Evolutionary conservation across 2,113 vertebrate species (phyloP).

Genomic region (Prolemur simus): DNA sequence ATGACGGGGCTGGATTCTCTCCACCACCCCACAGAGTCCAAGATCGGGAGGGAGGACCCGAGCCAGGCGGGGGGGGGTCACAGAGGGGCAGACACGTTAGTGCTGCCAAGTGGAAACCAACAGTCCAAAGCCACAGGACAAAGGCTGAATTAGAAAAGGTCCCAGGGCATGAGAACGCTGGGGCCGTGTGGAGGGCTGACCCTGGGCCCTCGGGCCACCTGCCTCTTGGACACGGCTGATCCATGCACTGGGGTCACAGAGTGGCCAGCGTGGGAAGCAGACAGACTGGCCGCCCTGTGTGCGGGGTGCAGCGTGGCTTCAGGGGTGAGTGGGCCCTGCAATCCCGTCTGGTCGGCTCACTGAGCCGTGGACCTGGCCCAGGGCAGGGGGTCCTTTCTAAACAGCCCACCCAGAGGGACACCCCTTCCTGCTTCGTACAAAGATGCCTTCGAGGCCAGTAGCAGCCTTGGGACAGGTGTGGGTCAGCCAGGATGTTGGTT

Average conservation of each 20-base stretch:
- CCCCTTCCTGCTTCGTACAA: background rate
- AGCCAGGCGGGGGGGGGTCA: too few species aligned
- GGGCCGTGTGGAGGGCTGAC: too few species aligned
- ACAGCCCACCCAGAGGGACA: too few species aligned
- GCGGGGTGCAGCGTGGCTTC: background rate
- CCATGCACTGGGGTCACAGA: accelerated
- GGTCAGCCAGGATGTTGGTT: background rate
- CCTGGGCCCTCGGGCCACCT: accelerated
- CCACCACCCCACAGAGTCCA: too few species aligned
- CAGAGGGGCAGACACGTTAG: accelerated
- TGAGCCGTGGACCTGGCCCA: background rate
- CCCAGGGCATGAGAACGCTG: accelerated
- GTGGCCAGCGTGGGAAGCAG: accelerated
- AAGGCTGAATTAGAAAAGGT: background rate
- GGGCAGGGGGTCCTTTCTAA: background rate
- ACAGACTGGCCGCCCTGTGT: accelerated
- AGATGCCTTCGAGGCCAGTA: background rate
- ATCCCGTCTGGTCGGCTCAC: accelerated
- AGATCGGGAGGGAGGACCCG: background rate
- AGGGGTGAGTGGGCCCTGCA: background rate
- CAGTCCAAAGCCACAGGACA: background rate
- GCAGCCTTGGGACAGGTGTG: background rate
- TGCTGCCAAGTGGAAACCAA: background rate
- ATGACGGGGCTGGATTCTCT: background rate
- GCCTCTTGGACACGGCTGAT: too few species aligned